These are phyloP conservation scores for Semicossyphus pulcher DNA, from an alignment of 2,113 vertebrate species.

Conservation along the genomic window DNA sequence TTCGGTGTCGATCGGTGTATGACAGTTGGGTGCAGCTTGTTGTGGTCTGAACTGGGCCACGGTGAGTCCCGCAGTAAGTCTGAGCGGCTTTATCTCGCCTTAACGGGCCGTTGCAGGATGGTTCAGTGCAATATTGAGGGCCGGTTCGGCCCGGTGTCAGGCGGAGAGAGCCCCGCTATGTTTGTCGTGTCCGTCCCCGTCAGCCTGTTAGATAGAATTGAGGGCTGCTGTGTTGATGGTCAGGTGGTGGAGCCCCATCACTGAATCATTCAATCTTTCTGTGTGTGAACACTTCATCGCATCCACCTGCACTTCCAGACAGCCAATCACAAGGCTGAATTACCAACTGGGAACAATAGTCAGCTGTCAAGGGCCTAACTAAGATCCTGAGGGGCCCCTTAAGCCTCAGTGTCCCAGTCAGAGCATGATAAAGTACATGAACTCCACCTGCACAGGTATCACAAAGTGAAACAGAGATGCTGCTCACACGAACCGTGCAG, in stretches of 20 bases:
- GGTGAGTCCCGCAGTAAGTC: background rate
- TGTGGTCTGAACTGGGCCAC: slow-evolving; percentile 46
- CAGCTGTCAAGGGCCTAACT: background rate
- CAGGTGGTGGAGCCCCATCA: background rate
- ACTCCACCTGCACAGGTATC: background rate
- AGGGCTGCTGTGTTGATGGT: background rate
- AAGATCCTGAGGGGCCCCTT: background rate
- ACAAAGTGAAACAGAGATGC: background rate
- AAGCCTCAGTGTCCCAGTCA: background rate
- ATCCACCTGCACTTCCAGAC: background rate
- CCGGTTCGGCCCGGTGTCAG: background rate
- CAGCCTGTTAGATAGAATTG: slow-evolving; percentile 35
- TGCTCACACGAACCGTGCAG: background rate
- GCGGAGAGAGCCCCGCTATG: background rate
- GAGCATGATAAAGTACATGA: background rate
- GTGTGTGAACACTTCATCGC: background rate
- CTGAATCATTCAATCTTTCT: background rate
- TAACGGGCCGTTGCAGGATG: background rate
- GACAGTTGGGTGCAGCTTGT: slow-evolving; percentile 1
- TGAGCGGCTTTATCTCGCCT: background rate
- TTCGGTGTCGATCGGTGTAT: background rate
- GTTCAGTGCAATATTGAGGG: background rate
- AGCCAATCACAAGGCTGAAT: slow-evolving; percentile 2
- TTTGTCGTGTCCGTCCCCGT: background rate
- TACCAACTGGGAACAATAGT: background rate